Evolutionary conservation across 1,140 invertebrate genomes (phyloP), one percentile per base, ranked within the genome.

Genomic region (Argopecten irradians): DNA sequence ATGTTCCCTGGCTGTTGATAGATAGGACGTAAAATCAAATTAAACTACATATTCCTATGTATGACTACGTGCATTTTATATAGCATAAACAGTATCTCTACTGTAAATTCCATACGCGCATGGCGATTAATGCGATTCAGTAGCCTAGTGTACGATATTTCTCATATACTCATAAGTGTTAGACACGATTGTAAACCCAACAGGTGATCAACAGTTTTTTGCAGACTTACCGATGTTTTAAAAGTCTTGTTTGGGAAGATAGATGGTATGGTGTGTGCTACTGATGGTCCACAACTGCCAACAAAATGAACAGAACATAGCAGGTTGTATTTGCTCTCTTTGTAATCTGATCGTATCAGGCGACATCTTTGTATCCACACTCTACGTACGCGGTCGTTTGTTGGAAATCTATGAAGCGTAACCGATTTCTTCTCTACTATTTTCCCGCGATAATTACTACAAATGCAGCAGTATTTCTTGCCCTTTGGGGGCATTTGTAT

Each of bases 301-400:
- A 32, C 2, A 28, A 87, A 87, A 39, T 87, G 86, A 14, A 16
- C 34, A 14, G 55, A 82, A 83, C 86, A 87, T n/a, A 87, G 34
- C 11, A 9, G 46, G 14, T 35, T 19, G 14, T 32, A 36, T n/a
- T 82, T n/a, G 83, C 19, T 82, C 19, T 33, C 19, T 82, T 14
- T 14, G 34, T 34, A 87, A 2, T 34, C 32, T 82, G 13, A 11
- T 11, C 32, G 82, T 0, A 82, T 3, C 0, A 7, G 82, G 34
- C 82, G 33, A 5, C 33, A n/a, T 14, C 86, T 0, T 32, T 34
- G 9, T 34, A 87, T 82, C 46, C 86, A 87, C 14, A 35, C 33
- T 87, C 34, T 87, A 5, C 86, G 82, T 22, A 82, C 9, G 33
- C 39, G 34, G 28, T 82, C 13, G 14, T 87, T 35, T 39, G 22